These are phyloP conservation scores for Diplogasteroides magnus DNA, from an alignment of 1,140 invertebrate genomes.

Conservation along the genomic window DNA sequence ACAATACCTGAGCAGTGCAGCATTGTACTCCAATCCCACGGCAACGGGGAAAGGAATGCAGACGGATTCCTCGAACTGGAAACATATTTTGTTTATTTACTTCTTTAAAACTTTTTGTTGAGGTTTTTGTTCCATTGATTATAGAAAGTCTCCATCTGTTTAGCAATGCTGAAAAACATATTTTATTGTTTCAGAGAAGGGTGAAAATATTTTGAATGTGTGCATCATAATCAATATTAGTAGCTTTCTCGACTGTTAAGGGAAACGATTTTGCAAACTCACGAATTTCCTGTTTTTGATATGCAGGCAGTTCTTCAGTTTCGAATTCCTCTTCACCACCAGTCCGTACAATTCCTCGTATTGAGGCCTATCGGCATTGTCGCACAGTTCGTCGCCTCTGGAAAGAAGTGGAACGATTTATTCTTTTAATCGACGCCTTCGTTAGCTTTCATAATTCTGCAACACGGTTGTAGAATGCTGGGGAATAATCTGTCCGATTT, in stretches of 20 bases:
- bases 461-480: no score
- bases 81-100: no score
- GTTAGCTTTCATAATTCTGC: no score
- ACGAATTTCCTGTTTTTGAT: slow-evolving; percentile 19
- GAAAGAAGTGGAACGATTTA: no score
- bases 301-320: slow-evolving; percentile 19
- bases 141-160: no score
- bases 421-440: no score
- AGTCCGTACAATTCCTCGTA: slow-evolving; percentile 17
- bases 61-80: slow-evolving; percentile 21
- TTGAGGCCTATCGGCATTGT: background rate
- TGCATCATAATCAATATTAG: background rate
- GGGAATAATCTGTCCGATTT: no score
- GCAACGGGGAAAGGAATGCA: slow-evolving; percentile 20
- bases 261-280: no score
- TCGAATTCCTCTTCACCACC: slow-evolving; percentile 20
- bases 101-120: no score
- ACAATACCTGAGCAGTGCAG: background rate
- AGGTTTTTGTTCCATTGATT: no score
- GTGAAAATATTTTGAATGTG: background rate
- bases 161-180: no score
- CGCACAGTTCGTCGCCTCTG: background rate
- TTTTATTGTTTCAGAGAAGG: background rate
- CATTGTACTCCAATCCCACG: slow-evolving; percentile 3
- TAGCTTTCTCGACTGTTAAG: no score